phyloP scores from a whole-genome alignment of 2,113 vertebrate genomes.

The Lasiurus borealis region DNA sequence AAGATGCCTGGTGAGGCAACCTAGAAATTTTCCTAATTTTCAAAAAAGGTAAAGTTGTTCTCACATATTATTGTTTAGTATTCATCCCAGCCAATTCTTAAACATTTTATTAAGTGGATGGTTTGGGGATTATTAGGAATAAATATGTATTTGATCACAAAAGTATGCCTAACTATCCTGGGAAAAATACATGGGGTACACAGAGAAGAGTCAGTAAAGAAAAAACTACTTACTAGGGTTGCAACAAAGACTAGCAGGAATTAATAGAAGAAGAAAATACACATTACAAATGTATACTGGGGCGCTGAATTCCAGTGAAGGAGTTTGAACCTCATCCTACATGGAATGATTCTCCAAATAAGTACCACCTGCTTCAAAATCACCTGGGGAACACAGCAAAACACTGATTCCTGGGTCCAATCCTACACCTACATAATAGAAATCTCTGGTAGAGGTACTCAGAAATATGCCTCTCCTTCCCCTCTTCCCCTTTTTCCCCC shows the following conservation, averaged over 20 bases:
- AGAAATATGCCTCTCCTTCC: no score
- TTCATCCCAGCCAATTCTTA: slow-evolving; percentile 49
- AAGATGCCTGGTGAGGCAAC: not conserved
- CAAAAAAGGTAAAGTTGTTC: not conserved
- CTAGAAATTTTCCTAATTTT: slow-evolving; percentile 9
- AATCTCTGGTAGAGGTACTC: not conserved
- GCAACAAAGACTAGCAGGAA: not conserved
- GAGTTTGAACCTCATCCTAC: not conserved
- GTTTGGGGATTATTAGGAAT: slow-evolving; percentile 12
- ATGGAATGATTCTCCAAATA: not conserved
- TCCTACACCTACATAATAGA: not conserved
- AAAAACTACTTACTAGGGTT: slow-evolving; percentile 16
- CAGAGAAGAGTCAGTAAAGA: not conserved
- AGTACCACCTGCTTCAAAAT: not conserved
- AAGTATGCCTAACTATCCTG: not conserved
- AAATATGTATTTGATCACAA: slow-evolving; percentile 46
- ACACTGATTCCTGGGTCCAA: not conserved
- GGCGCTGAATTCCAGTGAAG: not conserved
- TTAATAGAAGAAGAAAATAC: not conserved
- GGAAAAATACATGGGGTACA: slow-evolving; percentile 28
- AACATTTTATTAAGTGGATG: slow-evolving; percentile 40
- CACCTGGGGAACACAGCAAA: not conserved
- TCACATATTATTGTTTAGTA: slow-evolving; percentile 1
- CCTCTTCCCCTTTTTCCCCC: no score
- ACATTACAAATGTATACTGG: not conserved